Conservation (phyloP, 2,113 vertebrate species). For the Jacana jacana region DNA sequence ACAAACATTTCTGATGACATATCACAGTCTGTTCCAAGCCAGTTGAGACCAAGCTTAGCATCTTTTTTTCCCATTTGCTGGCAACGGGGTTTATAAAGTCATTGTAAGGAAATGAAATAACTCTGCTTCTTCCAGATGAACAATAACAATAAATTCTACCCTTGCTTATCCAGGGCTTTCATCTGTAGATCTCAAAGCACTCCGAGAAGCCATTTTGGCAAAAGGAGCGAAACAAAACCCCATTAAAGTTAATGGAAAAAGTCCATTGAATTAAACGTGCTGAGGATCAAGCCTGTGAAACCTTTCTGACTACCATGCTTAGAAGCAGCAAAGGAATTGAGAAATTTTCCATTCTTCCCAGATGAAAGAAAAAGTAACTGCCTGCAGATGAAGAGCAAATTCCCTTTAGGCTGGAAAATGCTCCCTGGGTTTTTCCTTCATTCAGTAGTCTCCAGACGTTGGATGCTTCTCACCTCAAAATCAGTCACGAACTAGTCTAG, state of each 20-base stretch:
- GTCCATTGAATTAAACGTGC: constrained; percentile 16
- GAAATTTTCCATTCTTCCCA: constrained; percentile 42
- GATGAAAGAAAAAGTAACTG: constrained; percentile 49
- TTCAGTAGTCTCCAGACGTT: background rate
- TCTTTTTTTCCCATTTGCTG: background rate
- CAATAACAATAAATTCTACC: constrained; percentile 54
- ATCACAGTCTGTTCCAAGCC: background rate
- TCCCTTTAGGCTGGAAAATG: constrained; percentile 17
- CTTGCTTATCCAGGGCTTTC: constrained; percentile 37
- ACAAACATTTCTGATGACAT: background rate
- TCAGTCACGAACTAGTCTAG: background rate
- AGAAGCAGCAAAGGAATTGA: constrained; percentile 11
- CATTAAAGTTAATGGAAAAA: constrained; percentile 58
- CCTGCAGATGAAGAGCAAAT: constrained; percentile 39
- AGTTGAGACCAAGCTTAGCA: background rate
- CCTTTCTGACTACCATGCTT: constrained; percentile 17
- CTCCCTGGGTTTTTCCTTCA: constrained; percentile 26
- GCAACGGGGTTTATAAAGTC: background rate
- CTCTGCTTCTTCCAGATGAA: constrained; percentile 27
- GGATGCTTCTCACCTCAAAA: constrained; percentile 8
- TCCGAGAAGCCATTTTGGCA: constrained; percentile 34
- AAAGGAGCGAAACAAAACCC: constrained; percentile 18
- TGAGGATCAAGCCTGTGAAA: constrained; percentile 24
- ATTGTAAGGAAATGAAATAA: constrained; percentile 37
- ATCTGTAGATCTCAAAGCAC: constrained; percentile 49